Base-by-base conservation (phyloP, 2,888 invertebrate genomes). In the Globia sparganii region DNA sequence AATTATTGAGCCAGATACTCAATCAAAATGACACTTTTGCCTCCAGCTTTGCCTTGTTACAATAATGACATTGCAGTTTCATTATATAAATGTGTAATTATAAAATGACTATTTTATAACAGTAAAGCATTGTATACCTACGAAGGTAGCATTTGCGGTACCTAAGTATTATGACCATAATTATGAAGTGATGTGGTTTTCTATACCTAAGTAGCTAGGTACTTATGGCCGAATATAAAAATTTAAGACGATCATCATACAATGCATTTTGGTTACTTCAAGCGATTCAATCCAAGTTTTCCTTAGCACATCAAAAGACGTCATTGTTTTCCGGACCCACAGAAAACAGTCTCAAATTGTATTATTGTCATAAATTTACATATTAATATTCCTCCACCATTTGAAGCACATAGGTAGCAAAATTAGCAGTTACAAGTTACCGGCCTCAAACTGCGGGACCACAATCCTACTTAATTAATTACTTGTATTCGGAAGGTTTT, bases 61-160 rank as follows among this genome's bases (percentile, higher is more conserved):
- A 62, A 28, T 70, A 70, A 65, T 59, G 53, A 25, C 62, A 59
- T 67, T 58, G 58, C 64, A 31, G 37, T 61, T 79, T n/a, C 34
- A 49, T 72, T 58, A 69, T 53, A n/a, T 53, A 31, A 62, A 53
- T 64, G 34, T 49, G 21, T 49, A 56, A 71, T 53, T 74, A 75
- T 46, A 75, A 69, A 80, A 84, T 28, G 2, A 59, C 56, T 40
- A 53, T 69, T 72, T 62, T 81, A 75, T 75, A 75, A 62, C 28
- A 72, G 59, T 53, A 49, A 78, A 77, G 49, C 9, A 66, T 70
- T 64, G 25, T 28, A 46, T 25, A 46, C 18, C n/a, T n/a, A n/a
- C n/a, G 64, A 72, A 61, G 82, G 61, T 25, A 64, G 70, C 62
- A 49, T 71, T 70, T 70, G 79, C 34, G 53, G 53, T 69, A 28